These are phyloP conservation scores for Diadumene lineata DNA, from an alignment of 92 coral and sea anemone species.

Conservation along the genomic window DNA sequence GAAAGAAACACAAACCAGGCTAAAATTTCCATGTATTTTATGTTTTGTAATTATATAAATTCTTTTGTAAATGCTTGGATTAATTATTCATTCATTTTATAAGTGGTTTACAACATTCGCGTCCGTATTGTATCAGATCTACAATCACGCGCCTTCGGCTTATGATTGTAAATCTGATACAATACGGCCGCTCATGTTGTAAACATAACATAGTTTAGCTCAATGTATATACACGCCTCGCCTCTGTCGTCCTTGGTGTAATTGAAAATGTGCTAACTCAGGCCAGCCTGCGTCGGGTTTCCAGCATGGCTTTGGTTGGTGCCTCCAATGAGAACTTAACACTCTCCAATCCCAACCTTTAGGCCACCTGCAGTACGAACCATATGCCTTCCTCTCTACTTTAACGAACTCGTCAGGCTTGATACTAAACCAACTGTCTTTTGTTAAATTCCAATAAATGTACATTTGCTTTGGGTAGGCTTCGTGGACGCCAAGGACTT, in stretches of 20 bases:
- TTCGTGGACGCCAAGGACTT: constrained; percentile 27
- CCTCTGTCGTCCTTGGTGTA: background rate
- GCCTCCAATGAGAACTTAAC: constrained; percentile 2
- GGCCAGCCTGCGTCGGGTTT: background rate
- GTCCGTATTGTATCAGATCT: no score
- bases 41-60: no score
- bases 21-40: no score
- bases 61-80: no score
- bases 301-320: constrained; percentile 29
- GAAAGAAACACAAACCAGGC: no score
- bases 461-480: constrained; percentile 24
- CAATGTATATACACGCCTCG: background rate
- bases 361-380: background rate
- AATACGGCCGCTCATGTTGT: no score
- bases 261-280: background rate
- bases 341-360: constrained; percentile 20
- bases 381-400: background rate
- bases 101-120: no score
- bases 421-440: constrained; percentile 13
- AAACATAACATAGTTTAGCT: background rate
- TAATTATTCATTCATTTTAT: no score
- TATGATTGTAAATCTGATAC: no score
- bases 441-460: constrained; percentile 24
- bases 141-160: no score
- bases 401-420: background rate